phyloP scores from a whole-genome alignment of 2,888 invertebrate genomes.

The Seira musarum region DNA sequence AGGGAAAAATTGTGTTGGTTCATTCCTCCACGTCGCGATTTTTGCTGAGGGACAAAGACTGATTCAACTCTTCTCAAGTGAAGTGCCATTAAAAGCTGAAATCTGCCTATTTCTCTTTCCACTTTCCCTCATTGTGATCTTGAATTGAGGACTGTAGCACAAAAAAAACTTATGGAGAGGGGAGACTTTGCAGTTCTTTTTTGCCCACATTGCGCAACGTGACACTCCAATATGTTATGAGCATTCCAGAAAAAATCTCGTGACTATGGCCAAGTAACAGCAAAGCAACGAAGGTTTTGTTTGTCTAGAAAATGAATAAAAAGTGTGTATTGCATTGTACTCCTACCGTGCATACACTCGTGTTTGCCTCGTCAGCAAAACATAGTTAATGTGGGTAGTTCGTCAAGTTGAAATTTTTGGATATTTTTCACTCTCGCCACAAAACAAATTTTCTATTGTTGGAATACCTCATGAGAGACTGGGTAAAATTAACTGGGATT shows the following conservation, averaged over 20 bases:
- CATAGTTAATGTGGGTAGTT: not conserved
- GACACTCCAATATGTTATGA: constrained; percentile 26
- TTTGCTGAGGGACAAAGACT: constrained; percentile 21
- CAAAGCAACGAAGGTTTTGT: not conserved
- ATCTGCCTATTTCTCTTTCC: constrained; percentile 22
- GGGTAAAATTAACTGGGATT: constrained; percentile 7
- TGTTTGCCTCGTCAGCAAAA: not conserved
- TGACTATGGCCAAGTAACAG: no score
- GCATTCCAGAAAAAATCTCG: constrained; percentile 20
- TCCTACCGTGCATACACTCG: no score
- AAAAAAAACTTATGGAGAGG: not conserved
- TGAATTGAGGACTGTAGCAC: constrained; percentile 19
- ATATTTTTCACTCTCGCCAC: not conserved
- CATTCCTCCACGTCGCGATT: not conserved
- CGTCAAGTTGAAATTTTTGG: not conserved
- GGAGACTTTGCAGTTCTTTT: not conserved
- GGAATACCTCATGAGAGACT: not conserved
- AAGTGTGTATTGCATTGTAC: no score
- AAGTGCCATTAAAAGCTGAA: constrained; percentile 37
- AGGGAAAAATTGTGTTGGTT: no score
- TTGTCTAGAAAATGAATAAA: not conserved
- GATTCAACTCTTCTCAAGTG: constrained; percentile 18
- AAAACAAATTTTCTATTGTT: not conserved
- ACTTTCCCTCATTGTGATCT: constrained; percentile 13
- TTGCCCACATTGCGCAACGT: constrained; percentile 23